phyloP scores from a whole-genome alignment of 1,140 invertebrate species.

The Mizuhopecten yessoensis region DNA sequence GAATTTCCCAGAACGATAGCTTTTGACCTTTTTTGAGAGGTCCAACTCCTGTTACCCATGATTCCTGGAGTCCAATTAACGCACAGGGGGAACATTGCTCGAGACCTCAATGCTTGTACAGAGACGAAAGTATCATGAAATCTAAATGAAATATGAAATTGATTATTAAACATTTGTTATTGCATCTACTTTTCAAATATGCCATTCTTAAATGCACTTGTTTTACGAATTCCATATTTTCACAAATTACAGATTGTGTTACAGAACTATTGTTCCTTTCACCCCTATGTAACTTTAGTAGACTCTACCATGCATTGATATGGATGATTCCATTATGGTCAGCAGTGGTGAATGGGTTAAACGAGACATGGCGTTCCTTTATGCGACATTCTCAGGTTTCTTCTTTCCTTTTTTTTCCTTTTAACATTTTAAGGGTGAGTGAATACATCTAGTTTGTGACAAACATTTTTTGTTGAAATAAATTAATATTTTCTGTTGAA shows the following conservation, averaged over 20 bases:
- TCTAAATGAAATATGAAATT: neutral
- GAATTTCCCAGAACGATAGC: too few species aligned
- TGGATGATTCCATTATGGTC: too few species aligned
- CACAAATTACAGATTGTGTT: neutral
- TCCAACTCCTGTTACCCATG: too few species aligned
- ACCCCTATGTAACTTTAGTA: too few species aligned
- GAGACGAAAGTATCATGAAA: too few species aligned
- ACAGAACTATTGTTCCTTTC: too few species aligned
- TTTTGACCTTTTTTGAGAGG: too few species aligned
- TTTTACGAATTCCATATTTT: neutral
- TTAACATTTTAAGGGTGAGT: neutral
- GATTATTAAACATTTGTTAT: neutral
- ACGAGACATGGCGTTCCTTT: neutral
- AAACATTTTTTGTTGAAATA: neutral
- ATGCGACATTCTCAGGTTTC: neutral
- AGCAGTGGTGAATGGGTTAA: too few species aligned
- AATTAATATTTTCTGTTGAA: neutral
- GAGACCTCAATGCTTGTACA: too few species aligned
- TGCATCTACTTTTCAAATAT: neutral
- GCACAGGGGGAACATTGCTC: too few species aligned
- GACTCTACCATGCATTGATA: too few species aligned
- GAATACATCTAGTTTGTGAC: neutral
- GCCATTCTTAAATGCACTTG: neutral
- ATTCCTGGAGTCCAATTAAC: too few species aligned
- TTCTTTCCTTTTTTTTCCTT: neutral